phyloP scores from a whole-genome alignment of 2,797 vertebrate genomes.

The Cossypha polioptera region DNA sequence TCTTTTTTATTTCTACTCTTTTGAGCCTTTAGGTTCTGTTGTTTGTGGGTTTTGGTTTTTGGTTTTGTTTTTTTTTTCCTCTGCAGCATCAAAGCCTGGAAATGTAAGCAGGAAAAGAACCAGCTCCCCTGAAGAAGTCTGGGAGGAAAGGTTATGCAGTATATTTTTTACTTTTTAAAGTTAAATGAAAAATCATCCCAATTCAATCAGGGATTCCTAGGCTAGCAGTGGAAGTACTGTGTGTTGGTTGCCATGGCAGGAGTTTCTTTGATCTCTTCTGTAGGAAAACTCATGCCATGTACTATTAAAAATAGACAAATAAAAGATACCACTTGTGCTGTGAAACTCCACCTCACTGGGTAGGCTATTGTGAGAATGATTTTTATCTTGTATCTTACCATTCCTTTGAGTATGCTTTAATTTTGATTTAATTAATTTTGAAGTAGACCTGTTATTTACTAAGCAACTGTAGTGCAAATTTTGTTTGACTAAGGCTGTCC shows the following conservation, averaged over 20 bases:
- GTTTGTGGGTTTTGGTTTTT: not conserved
- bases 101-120: not conserved
- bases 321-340: not conserved
- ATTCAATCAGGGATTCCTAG: not conserved
- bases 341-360: not conserved
- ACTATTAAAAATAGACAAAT: not conserved
- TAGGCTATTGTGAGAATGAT: not conserved
- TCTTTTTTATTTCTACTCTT: not conserved
- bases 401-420: not conserved
- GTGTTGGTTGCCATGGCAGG: not conserved
- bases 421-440: not conserved
- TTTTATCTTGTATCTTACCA: not conserved
- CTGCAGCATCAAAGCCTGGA: not conserved
- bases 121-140: not conserved
- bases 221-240: not conserved
- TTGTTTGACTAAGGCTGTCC: not conserved
- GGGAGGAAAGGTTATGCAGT: not conserved
- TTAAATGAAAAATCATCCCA: not conserved
- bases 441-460: not conserved
- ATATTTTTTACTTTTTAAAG: not conserved
- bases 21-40: not conserved
- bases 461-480: not conserved
- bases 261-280: not conserved
- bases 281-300: not conserved
- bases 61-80: not conserved